These are phyloP conservation scores for Dicaeum eximium DNA, from an alignment of 2,113 vertebrate genomes.

Conservation along the genomic window DNA sequence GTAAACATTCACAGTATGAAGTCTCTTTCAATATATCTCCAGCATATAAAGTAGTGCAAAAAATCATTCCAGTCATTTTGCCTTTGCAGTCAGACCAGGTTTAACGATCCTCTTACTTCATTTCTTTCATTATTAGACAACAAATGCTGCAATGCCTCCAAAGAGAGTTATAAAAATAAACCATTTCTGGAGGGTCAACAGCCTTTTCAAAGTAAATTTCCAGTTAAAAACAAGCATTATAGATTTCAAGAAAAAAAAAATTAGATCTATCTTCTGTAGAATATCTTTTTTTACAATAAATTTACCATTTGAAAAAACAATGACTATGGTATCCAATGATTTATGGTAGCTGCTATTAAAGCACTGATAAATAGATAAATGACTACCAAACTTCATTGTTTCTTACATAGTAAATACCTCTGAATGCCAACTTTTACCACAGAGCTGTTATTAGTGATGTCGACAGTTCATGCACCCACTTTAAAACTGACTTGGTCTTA, in stretches of 20 bases:
- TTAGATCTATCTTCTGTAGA: slow-evolving; percentile 72
- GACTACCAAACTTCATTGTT: slow-evolving; percentile 71
- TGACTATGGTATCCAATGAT: slow-evolving; percentile 70
- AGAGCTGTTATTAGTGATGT: slow-evolving; percentile 69
- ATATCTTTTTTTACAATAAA: slow-evolving; percentile 74
- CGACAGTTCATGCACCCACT: slow-evolving; percentile 67
- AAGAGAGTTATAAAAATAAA: slow-evolving; percentile 80
- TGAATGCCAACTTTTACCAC: slow-evolving; percentile 79
- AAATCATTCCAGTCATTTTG: slow-evolving; percentile 75
- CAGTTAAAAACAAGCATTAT: slow-evolving; percentile 80
- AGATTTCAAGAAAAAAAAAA: slow-evolving; percentile 74
- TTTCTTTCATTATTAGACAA: slow-evolving; percentile 68
- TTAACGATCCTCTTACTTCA: slow-evolving; percentile 63
- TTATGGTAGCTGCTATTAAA: slow-evolving; percentile 74
- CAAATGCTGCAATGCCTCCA: slow-evolving; percentile 70
- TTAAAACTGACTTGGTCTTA: slow-evolving; percentile 59
- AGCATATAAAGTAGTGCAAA: slow-evolving; percentile 85
- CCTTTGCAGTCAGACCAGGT: slow-evolving; percentile 66
- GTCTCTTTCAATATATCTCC: slow-evolving; percentile 77
- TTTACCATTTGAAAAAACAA: slow-evolving; percentile 76
- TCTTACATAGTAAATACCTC: slow-evolving; percentile 84
- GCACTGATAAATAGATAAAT: slow-evolving; percentile 74
- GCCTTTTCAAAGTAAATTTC: slow-evolving; percentile 75
- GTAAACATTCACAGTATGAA: slow-evolving; percentile 84
- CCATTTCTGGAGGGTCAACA: slow-evolving; percentile 73